Evolutionary conservation across 1,140 invertebrate species (phyloP), one percentile per base, ranked within the genome.

Genomic region (Platyscapa corneri): DNA sequence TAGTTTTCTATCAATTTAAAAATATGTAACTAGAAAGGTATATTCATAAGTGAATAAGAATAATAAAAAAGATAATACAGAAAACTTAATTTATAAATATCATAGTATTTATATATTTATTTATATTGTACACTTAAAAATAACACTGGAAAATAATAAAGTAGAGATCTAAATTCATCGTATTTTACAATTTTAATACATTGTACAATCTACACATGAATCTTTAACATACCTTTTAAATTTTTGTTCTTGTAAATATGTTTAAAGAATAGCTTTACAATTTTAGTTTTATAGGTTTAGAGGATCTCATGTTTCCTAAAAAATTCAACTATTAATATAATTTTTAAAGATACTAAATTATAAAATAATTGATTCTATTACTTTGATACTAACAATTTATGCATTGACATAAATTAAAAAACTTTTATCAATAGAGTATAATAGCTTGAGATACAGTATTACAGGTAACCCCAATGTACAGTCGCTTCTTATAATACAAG

Each of bases 101-200:
- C 27, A 70, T 70, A 53, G n/a, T 80, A 67, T n/a, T n/a, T n/a
- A n/a, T n/a, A n/a, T n/a, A n/a, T n/a, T n/a, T n/a, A n/a, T n/a
- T n/a, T n/a, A n/a, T n/a, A n/a, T n/a, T 20, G 37, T 70, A 2
- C 37, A n/a, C 42, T 82, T 49, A 23, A 37, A 32, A 46, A 67
- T 46, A 53, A 67, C 39, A 30, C 56, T 82, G 42, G 23, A 39
- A 60, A 74, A 56, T 1, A 27, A 72, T 72, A 82, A 72, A 72
- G 8, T 82, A 82, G 37, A 74, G 34, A n/a, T n/a, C 65, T 83
- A 76, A 76, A 65, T 64, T 77, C 10, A 16, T n/a, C 32, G 7
- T 77, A 83, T 77, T 77, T 83, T 83, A 83, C 72, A 76, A 34
- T 34, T 67, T 60, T 75, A 82, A 37, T 74, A 75, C 30, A 82